These are phyloP conservation scores for Odontothrips loti DNA, from an alignment of 2,888 invertebrate genomes.

Conservation along the genomic window DNA sequence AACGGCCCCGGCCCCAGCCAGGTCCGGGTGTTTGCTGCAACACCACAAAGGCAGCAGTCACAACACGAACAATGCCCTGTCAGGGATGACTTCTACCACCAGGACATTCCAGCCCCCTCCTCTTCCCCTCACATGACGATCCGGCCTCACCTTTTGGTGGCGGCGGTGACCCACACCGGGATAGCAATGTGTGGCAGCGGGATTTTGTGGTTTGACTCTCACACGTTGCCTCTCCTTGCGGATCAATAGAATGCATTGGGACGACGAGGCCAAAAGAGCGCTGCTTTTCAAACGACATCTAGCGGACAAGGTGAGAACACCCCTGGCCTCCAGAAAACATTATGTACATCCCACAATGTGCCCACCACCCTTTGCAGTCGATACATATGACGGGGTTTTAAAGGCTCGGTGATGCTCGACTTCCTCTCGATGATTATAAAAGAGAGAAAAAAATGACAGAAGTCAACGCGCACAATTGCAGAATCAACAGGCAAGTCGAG, in stretches of 20 bases:
- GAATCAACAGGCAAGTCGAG: too few species aligned
- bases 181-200: not conserved
- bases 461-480: too few species aligned
- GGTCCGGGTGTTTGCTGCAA: not conserved
- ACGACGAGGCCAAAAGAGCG: not conserved
- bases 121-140: too few species aligned
- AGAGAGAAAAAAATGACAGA: too few species aligned
- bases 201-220: too few species aligned
- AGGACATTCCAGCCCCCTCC: not conserved
- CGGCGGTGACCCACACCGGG: not conserved
- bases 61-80: constrained; percentile 11
- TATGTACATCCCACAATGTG: too few species aligned
- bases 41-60: constrained; percentile 20
- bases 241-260: not conserved
- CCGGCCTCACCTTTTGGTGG: too few species aligned
- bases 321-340: not conserved
- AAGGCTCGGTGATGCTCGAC: not conserved
- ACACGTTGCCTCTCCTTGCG: not conserved
- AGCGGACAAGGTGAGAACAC: not conserved
- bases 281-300: not conserved
- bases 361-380: too few species aligned
- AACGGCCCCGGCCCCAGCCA: not conserved
- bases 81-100: not conserved
- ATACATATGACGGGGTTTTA: too few species aligned
- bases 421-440: not conserved